A percentile compares a stretch with the other conserved stretches of the same genome.
phyloP scores from a whole-genome alignment of 2,888 invertebrate genomes.

The Synergus japonicus region DNA sequence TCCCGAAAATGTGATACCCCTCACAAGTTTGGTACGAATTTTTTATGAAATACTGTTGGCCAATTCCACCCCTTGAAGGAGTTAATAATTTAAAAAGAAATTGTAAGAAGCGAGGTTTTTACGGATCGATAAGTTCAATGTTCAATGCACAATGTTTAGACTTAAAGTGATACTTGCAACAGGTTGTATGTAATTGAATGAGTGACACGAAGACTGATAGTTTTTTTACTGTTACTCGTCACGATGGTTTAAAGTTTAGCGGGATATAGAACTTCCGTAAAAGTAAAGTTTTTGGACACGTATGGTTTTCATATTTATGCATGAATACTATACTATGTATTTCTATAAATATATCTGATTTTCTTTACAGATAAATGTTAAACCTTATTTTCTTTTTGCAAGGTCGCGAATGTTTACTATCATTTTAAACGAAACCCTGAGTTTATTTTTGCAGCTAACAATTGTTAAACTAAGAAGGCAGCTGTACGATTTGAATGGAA shows the following conservation, averaged over 20 bases:
- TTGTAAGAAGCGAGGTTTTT: neutral
- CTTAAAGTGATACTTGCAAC: constrained; percentile 18
- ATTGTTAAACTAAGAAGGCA: constrained; percentile 7
- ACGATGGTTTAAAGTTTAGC: neutral
- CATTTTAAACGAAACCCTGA: constrained; percentile 9
- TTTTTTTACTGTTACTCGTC: neutral
- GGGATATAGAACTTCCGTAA: neutral
- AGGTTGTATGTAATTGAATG: constrained; percentile 28
- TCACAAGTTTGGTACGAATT: constrained; percentile 7
- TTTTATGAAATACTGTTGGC: neutral
- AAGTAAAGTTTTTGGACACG: too few species aligned
- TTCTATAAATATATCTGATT: neutral
- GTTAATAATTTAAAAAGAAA: constrained; percentile 23
- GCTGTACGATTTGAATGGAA: neutral
- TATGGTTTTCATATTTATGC: too few species aligned
- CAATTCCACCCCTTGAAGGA: constrained; percentile 5
- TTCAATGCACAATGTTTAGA: constrained; percentile 30
- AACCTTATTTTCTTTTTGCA: neutral
- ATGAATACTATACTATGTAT: too few species aligned
- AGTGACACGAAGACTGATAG: neutral
- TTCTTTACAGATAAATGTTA: neutral
- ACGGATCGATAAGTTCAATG: constrained; percentile 27
- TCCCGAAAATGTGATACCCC: constrained; percentile 4
- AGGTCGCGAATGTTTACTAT: constrained; percentile 2
- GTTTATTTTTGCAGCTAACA: constrained; percentile 18